Evolutionary conservation across 2,888 invertebrate species (phyloP).

Genomic region (Pocota personata): DNA sequence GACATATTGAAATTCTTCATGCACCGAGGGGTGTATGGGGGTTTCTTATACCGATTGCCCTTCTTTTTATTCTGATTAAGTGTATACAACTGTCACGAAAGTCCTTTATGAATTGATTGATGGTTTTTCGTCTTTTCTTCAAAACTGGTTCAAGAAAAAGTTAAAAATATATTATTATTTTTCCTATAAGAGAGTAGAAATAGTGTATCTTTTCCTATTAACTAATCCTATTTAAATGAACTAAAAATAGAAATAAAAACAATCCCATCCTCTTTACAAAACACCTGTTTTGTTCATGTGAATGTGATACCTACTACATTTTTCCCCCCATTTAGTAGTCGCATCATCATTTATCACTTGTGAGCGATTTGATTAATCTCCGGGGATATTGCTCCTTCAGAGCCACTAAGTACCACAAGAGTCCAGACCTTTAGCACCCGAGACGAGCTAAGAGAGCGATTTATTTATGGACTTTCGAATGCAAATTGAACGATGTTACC

Average conservation of each 20-base stretch:
- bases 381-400: conserved; percentile 72
- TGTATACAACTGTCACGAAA: conserved; percentile 66
- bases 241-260: conserved; percentile 27
- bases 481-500: conserved; percentile 75
- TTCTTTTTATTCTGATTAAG: conserved; percentile 56
- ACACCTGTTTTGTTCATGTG: conserved; percentile 69
- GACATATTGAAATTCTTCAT: conserved; percentile 68
- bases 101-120: conserved; percentile 72
- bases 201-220: conserved; percentile 26
- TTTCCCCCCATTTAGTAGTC: conserved; percentile 46
- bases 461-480: conserved; percentile 80
- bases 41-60: conserved; percentile 51
- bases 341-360: conserved; percentile 73
- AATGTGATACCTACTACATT: conserved; percentile 48
- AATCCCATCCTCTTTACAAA: conserved; percentile 29
- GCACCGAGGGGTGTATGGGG: conserved; percentile 3
- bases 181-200: not conserved
- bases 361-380: conserved; percentile 73
- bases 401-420: conserved; percentile 67
- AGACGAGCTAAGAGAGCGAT: conserved; percentile 88
- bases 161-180: conserved; percentile 1
- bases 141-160: conserved; percentile 53
- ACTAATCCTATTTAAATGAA: conserved; percentile 21
- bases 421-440: conserved; percentile 69
- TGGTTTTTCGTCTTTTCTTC: conserved; percentile 23